Conservation (phyloP, 1,140 invertebrate species). For the Choristoneura fumiferana region DNA sequence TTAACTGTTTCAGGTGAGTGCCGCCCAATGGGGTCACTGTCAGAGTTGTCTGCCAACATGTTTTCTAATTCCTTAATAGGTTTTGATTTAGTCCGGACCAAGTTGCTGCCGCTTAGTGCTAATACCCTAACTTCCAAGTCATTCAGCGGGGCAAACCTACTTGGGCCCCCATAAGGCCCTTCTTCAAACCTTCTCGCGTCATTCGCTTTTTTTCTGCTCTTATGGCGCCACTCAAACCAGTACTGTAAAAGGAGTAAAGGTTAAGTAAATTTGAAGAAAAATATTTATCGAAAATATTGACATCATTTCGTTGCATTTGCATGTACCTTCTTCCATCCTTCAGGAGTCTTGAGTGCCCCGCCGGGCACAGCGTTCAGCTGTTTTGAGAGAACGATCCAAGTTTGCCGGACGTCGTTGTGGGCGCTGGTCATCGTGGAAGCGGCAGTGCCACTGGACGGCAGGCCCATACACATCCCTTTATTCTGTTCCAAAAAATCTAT, state of each 20-base stretch:
- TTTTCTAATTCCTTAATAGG: constrained; percentile 45
- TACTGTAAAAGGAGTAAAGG: constrained; percentile 48
- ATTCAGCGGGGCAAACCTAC: constrained; percentile 53
- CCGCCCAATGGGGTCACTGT: constrained; percentile 4
- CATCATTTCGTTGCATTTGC: too few relatives aligned
- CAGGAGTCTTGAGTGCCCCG: constrained; percentile 54
- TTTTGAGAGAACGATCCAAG: constrained; percentile 54
- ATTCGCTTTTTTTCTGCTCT: constrained; percentile 65
- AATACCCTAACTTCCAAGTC: constrained; percentile 63
- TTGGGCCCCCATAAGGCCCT: constrained; percentile 34
- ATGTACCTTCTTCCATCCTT: constrained; percentile 63
- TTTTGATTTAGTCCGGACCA: constrained; percentile 26
- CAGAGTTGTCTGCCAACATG: constrained; percentile 24
- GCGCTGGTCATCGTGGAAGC: constrained; percentile 37
- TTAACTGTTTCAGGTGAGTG: not conserved
- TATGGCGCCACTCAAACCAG: constrained; percentile 68
- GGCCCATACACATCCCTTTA: constrained; percentile 55
- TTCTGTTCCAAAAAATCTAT: constrained; percentile 62
- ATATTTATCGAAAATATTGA: constrained; percentile 11
- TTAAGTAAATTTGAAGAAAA: constrained; percentile 9
- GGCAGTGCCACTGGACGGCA: constrained; percentile 22
- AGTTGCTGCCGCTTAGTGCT: constrained; percentile 48
- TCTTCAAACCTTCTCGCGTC: constrained; percentile 45
- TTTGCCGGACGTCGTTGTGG: constrained; percentile 44
- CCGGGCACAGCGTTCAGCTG: constrained; percentile 54